Evolutionary conservation across 2,113 vertebrate species (phyloP), one percentile per base, ranked within the genome.

Genomic region (Dicerorhinus sumatrensis): DNA sequence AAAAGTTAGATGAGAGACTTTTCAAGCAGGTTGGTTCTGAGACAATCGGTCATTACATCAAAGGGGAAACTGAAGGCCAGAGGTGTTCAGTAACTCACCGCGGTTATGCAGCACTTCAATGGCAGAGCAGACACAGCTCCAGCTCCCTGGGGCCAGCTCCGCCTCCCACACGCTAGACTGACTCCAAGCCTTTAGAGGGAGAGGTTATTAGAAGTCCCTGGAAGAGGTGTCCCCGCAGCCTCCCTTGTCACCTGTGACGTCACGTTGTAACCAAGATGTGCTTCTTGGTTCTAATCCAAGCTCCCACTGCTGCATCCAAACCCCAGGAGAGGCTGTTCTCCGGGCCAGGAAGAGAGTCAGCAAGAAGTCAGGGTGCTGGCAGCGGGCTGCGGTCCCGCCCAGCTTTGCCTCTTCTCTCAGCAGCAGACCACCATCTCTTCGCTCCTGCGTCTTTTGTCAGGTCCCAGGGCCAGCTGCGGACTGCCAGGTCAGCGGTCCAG

Each of bases 311-410:
- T n/a, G 56, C 36, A 10, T 31, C 63, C 29, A 29, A 42, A 42
- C 3, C n/a, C 9, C 8, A 5, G 0, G 6, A 18, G 10, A 54
- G n/a, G n/a, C 1, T 36, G 14, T 8, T 76, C 63, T 63, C 73
- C 33, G 25, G 42, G 42, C 12, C 63, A n/a, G 56, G 16, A n/a
- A 27, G 67, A 73, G 21, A 33, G 36, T 3, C 51, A 29, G 18
- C 27, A 39, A n/a, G 25, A n/a, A 13, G 27, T n/a, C 46, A 12
- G 14, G 39, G 56, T 31, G 14, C 12, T 54, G 51, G 13, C 77
- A 27, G 17, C 2, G 17, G 81, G 42, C 77, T 23, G 7, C 8
- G 0, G 18, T 18, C 31, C 18, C 3, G 5, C 25, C 31, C 48
- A 18, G 14, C 54, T 39, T 14, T 54, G 67, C 17, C 27, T 23